Evolutionary conservation across 2,888 invertebrate genomes (phyloP), one percentile per base, ranked within the genome.

Genomic region (Ophion costatus): DNA sequence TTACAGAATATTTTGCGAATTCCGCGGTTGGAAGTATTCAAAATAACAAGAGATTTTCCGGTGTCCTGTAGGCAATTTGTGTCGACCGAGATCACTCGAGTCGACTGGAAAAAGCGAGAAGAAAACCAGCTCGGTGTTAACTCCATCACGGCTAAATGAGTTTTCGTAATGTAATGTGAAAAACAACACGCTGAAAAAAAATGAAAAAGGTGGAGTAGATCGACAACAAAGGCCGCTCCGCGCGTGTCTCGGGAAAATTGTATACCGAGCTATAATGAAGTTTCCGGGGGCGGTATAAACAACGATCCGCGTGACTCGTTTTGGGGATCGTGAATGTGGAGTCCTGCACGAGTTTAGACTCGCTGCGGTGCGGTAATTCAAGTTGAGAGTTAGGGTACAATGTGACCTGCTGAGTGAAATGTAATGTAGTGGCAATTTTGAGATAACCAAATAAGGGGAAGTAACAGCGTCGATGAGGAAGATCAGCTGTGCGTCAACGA

Each of bases 231-330:
- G 29, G 56, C n/a, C 9, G 24, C 56, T 70, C 51, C 29, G 17
- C 56, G 70, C 17, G 38, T 38, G 38, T 38, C 20, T 7, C 33
- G 33, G n/a, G 29, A n/a, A 69, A 75, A 57, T 74, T 45, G 33
- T 73, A 4, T 57, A 56, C 5, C 38, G 7, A 29, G 11, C 11
- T 57, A 33, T 69, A 75, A 75, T 67, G 67, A 75, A 80, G 51
- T 75, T 61, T 45, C 24, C 45, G 45, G 9, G 38, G 38, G 9
- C 11, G 63, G 17, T 11, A 24, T 11, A 51, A 73, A 45, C 67
- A 51, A 29, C 73, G 57, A 59, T 51, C 22, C 75, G 74, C 24
- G 51, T 33, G 10, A 63, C 11, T 64, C 42, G 61, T 63, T 29
- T 57, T 59, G 24, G 56, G 51, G 33, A 11, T 67, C 59, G 63